Base-by-base conservation (phyloP, 37 sponge, comb jelly and placozoan genomes). In the Ianthella basta region DNA sequence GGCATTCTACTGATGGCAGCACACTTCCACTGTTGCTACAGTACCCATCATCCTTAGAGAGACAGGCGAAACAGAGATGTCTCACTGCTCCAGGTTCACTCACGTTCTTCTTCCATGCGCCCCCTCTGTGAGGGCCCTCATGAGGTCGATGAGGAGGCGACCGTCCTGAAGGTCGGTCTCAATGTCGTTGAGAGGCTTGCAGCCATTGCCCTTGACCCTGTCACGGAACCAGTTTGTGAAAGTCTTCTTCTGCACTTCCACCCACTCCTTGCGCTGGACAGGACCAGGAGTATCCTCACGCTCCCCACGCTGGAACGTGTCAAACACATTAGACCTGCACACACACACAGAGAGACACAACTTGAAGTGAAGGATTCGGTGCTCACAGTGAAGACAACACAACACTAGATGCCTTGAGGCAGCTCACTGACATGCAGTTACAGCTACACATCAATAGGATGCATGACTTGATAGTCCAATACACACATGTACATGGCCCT, bases 201-300 rank as follows among this genome's bases (percentile, higher is more conserved):
- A 35, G 3, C 63, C 86, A 16, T 91, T 90, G 57, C 74, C 88
- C 69, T 89, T 95, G 75, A 95, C 80, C 33, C 83, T 80, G 75
- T 92, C 90, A 44, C 92, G 92, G 37, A 85, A 56, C 96, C 96
- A 95, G 78, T 92, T 92, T 19, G 89, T 91, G 84, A 95, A 95
- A 35, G 96, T 92, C 68, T 90, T 87, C 86, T 92, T 92, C 64
- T 97, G 97, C 54, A 97, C 95, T 4, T 85, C 56, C 57, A 93
- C 85, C 97, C 97, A 97, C 18, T 63, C 82, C 24, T 56, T 89
- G 63, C 87, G 89, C 78, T 50, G 44, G 18, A 23, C 78, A 1
- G 25, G 50, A 2, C 0, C 78, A 39, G 78, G 44, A 15, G 78
- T 10, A 15, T 75, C 54, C 20, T 50, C 25, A 35, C 29, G 36